Base-by-base conservation (phyloP, 2,113 vertebrate genomes). In the Serinus canaria region DNA sequence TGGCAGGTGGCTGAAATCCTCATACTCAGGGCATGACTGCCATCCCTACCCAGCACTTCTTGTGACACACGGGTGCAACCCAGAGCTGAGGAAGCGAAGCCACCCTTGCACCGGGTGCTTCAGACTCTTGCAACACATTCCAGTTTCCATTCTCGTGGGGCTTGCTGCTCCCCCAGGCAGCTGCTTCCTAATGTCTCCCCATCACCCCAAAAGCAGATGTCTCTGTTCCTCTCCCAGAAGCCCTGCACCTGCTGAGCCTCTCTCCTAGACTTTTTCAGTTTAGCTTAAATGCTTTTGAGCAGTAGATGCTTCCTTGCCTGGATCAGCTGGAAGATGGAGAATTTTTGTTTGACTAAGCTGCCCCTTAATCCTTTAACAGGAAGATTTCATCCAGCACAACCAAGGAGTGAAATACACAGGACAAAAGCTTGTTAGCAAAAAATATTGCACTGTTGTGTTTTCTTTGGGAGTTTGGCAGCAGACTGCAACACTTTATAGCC, bases 391-490 rank as follows among this genome's bases (percentile, higher is more conserved):
- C 76, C 78, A 72, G 50, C 35, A 78, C 52, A 87, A 76, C 22
- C 1, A 0, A 35, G 8, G 60, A 89, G 31, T 13, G 73, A 75
- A 94, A 83, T 12, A 47, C 43, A 28, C 37, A 92, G 75, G 60
- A 70, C 3, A 23, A 70, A 67, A 72, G 46, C 90, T 94, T 53
- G 80, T 95, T 97, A 95, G 56, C 88, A 83, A 49, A 84, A 97
- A 95, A 95, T 82, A 94, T 59, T 82, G 81, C 69, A 76, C 69
- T 4, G 3, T 49, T 41, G 44, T 67, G 59, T 52, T 92, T 93
- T 67, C 59, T 93, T 81, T 67, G 67, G 58, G 53, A 92, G 31
- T 62, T 76, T 19, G 9, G 78, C 73, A 93, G 58, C 90, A 83
- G 76, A 37, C 73, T 75, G 59, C 58, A 81, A 64, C 23, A 27